phyloP scores from a whole-genome alignment of 2,888 invertebrate species.

The Pantelozetes paolii region DNA sequence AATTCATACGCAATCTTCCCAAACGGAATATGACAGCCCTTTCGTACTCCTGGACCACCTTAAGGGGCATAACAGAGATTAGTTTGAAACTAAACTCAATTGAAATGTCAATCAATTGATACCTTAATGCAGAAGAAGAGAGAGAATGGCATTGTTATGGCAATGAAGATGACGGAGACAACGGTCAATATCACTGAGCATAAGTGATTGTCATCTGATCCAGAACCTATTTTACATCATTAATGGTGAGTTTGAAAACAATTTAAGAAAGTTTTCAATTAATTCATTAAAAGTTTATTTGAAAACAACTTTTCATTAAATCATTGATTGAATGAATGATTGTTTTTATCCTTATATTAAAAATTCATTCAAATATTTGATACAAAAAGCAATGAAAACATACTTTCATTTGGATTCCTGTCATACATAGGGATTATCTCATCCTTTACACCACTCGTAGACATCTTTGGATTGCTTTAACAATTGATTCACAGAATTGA shows the following conservation, averaged over 20 bases:
- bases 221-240: not conserved
- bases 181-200: conserved; percentile 70
- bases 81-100: no score
- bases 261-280: not conserved
- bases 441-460: conserved; percentile 8
- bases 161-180: conserved; percentile 66
- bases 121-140: conserved; percentile 80
- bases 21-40: conserved; percentile 90
- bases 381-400: not conserved
- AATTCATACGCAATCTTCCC: conserved; percentile 62
- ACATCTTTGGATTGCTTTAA: not conserved
- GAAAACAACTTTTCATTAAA: no score
- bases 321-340: not conserved
- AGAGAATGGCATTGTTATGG: conserved; percentile 75
- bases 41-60: conserved; percentile 72
- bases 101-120: conserved; percentile 47
- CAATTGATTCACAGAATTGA: no score
- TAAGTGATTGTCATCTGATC: conserved; percentile 60
- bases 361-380: no score
- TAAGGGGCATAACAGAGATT: no score
- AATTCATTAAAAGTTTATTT: not conserved
- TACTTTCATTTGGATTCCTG: not conserved
- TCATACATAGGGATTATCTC: conserved; percentile 28
- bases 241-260: not conserved
- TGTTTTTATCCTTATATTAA: not conserved